Conservation (phyloP, 2,113 vertebrate genomes). For the Colistium nudipinnis region DNA sequence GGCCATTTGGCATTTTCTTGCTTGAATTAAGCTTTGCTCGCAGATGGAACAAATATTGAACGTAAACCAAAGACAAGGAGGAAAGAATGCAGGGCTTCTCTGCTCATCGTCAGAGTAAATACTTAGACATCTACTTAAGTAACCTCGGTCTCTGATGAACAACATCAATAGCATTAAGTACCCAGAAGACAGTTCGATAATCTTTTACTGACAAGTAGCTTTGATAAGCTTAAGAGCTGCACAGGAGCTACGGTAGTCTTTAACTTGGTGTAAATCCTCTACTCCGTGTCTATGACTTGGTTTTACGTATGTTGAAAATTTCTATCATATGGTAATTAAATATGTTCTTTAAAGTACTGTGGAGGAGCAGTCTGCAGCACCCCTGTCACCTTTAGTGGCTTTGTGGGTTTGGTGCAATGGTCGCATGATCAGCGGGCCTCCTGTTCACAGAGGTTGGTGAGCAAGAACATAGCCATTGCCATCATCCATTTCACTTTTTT, state of each 20-base stretch:
- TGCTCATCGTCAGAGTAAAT: not conserved
- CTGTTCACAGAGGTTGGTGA: slow-evolving; percentile 28
- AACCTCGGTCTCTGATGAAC: not conserved
- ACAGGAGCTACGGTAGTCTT: not conserved
- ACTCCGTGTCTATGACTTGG: not conserved
- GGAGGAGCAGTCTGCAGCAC: not conserved
- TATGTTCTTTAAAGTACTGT: not conserved
- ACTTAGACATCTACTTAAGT: not conserved
- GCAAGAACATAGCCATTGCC: slow-evolving; percentile 66
- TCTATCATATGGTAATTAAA: not conserved
- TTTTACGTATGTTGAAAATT: not conserved
- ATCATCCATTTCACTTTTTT: slow-evolving; percentile 85
- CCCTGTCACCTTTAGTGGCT: not conserved
- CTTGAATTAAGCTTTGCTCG: not conserved
- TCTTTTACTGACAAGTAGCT: not conserved
- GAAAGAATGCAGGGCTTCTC: not conserved
- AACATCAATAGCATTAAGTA: not conserved
- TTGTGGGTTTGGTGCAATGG: slow-evolving; percentile 20
- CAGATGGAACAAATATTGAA: not conserved
- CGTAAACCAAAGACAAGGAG: not conserved
- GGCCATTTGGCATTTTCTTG: not conserved
- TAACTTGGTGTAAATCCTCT: not conserved
- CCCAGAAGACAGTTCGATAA: not conserved
- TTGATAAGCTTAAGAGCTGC: not conserved
- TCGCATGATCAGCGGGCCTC: slow-evolving; percentile 31